Base-by-base conservation (phyloP, 2,888 invertebrate species). In the Lysandra bellargus region DNA sequence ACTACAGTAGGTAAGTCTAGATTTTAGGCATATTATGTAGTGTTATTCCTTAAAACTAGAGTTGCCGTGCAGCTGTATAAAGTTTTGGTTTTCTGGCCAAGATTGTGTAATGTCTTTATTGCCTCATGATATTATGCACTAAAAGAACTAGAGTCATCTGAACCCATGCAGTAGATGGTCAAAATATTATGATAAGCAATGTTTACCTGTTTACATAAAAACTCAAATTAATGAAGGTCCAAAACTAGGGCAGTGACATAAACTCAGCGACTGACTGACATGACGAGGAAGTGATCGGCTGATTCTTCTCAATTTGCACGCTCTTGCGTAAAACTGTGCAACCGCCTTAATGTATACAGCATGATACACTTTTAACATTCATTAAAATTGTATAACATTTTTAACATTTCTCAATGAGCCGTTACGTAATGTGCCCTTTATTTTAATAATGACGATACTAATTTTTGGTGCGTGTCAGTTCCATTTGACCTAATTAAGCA, bases 271-370 rank as follows among this genome's bases (percentile, higher is more conserved):
- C 49, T 49, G 49, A 49, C 49, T 49, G 91, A 91, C 92, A 92
- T 49, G 30, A 85, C 85, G 69, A 89, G 91, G 91, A 92, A 92
- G 85, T 85, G 83, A 85, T 87, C 85, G 83, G 82, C 40, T 83
- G 85, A 87, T 88, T 91, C 91, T 87, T 92, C 91, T 91, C 89
- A 87, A 89, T 91, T 91, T 88, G 90, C 90, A 88, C 89, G 87
- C 83, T 83, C 82, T 91, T 90, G 89, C 90, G 91, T 89, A 90
- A 92, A 90, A 87, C 86, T 86, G 81, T 87, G 90, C 90, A 86
- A 88, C 78, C 79, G 79, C 80, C 89, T 87, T 81, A 88, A 80
- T 78, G 57, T 82, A 77, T 89, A 92, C 85, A 90, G 90, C 82
- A 0, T 87, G 90, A 75, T 75, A n/a, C 61, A 30, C 49, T 79